These are phyloP conservation scores for Heliconius cydno DNA, from an alignment of 2,888 invertebrate genomes.

Conservation along the genomic window DNA sequence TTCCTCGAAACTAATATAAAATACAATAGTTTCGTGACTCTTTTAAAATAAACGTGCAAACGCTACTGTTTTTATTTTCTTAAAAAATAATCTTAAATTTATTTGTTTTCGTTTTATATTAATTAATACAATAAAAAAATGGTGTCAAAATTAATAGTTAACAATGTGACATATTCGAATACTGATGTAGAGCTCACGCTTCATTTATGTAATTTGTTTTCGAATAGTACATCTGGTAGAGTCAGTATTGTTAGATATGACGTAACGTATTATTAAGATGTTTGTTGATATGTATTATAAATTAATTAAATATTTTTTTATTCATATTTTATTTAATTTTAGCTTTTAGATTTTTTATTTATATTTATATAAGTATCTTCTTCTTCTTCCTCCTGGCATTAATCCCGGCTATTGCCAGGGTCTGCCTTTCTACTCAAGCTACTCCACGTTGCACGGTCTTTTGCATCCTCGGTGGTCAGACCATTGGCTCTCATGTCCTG, in stretches of 20 bases:
- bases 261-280: neutral
- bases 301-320: neutral
- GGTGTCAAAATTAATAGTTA: neutral
- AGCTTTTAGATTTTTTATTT: too few relatives aligned
- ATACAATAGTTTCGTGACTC: neutral
- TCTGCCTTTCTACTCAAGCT: too few relatives aligned
- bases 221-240: neutral
- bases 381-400: too few relatives aligned
- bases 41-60: neutral
- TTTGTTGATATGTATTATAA: neutral
- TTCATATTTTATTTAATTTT: too few relatives aligned
- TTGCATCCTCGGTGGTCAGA: too few relatives aligned
- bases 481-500: too few relatives aligned
- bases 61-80: neutral
- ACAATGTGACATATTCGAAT: neutral
- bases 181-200: constrained; percentile 6
- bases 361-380: too few relatives aligned
- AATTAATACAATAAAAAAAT: neutral
- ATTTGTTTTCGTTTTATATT: neutral
- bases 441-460: too few relatives aligned
- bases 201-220: constrained; percentile 7
- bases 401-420: too few relatives aligned
- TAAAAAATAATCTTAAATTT: neutral
- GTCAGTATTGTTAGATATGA: neutral
- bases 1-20: neutral